Evolutionary conservation across 2,797 vertebrate genomes (phyloP).

Genomic region (Macropus fuliginosus): DNA sequence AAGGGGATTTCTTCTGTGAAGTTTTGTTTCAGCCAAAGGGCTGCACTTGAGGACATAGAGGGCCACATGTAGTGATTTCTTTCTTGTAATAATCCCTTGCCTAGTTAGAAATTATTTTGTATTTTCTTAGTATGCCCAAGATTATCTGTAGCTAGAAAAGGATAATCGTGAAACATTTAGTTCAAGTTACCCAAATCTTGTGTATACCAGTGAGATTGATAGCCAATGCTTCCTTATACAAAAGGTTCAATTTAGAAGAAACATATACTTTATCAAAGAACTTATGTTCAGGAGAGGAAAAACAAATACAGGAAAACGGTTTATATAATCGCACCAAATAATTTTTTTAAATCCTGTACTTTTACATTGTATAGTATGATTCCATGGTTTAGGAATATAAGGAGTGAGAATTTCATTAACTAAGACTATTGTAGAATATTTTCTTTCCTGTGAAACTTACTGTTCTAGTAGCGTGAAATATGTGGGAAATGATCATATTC

Average conservation of each 20-base stretch:
- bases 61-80: background rate
- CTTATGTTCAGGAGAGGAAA: slow-evolving; percentile 28
- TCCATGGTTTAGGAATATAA: slow-evolving; percentile 18
- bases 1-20: no score
- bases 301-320: background rate
- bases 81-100: background rate
- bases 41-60: no score
- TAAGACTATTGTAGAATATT: background rate
- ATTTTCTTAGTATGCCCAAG: no score
- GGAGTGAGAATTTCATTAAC: slow-evolving; percentile 29
- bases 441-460: slow-evolving; percentile 45
- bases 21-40: no score
- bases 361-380: slow-evolving; percentile 35
- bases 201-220: background rate
- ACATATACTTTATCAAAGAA: slow-evolving; percentile 2
- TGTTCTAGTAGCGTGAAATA: slow-evolving; percentile 23
- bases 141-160: no score
- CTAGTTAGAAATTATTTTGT: background rate
- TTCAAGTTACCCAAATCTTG: no score
- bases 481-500: slow-evolving; percentile 36
- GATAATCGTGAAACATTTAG: no score
- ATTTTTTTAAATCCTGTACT: slow-evolving; percentile 15
- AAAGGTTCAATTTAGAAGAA: background rate
- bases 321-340: slow-evolving; percentile 10
- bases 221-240: background rate